Evolutionary conservation across 2,797 vertebrate species (phyloP), one percentile per base, ranked within the genome.

Genomic region (Mergus octosetaceus): DNA sequence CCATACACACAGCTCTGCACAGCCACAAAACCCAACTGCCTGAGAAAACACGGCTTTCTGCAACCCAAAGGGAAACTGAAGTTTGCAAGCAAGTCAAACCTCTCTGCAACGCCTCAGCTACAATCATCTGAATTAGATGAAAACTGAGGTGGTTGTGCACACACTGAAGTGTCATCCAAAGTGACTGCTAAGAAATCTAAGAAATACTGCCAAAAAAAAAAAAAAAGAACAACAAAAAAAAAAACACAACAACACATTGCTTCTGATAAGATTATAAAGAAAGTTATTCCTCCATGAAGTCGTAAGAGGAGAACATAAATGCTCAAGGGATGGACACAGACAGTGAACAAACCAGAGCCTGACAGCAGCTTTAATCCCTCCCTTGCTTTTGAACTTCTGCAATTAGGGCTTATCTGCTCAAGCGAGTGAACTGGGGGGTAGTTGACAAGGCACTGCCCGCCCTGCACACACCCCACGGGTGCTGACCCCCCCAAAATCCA

Each of bases 391-490:
- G 5, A 65, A 22, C 36, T 30, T 82, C 5, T 43, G 27, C 49
- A 61, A 6, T 0, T 1, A 85, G 30, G 36, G 13, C 27, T 57
- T 9, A 9, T 5, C 39, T 1, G 2, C 22, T 41, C 24, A 8
- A 2, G 4, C 6, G 17, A 47, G 47, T 13, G 1, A 13, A 13
- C 19, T 0, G 0, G 24, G 12, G 6, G 1, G 0, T 0, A 62
- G 34, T 20, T 13, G 30, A 39, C 10, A 30, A 4, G 8, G 6
- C 1, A 1, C n/a, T 43, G 36, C 22, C 30, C 1, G 0, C 22
- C 19, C 38, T 28, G 28, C 30, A 45, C 32, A 34, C 18, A 13
- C 28, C 6, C 9, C 39, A 32, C 6, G 62, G 28, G 18, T 43
- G 28, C 39, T 32, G 39, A 64, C 39, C 53, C 53, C 15, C 61